phyloP scores from a whole-genome alignment of 1,140 invertebrate genomes.

The Pristionchus pacificus region DNA sequence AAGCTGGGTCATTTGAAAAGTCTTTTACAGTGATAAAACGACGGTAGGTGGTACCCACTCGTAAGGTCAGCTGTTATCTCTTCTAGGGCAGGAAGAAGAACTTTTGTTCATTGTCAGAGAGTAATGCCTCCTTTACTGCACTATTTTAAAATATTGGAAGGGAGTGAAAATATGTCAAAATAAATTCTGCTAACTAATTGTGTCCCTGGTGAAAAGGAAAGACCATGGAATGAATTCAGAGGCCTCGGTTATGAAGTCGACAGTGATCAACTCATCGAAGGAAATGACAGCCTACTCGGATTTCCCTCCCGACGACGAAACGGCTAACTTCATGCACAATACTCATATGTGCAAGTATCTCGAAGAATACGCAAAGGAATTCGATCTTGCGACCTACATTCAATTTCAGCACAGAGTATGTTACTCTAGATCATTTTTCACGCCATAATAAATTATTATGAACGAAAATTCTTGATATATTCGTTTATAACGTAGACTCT shows the following conservation, averaged over 20 bases:
- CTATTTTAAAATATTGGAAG: too few relatives aligned
- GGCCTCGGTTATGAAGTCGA: slow-evolving; percentile 58
- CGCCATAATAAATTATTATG: too few relatives aligned
- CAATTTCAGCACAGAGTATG: slow-evolving; percentile 48
- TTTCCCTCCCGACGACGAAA: slow-evolving; percentile 59
- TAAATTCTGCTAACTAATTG: slow-evolving; percentile 16
- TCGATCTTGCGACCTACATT: slow-evolving; percentile 55
- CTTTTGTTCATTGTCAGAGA: too few relatives aligned
- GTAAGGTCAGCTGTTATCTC: too few relatives aligned
- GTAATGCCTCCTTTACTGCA: too few relatives aligned
- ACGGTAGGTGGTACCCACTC: too few relatives aligned
- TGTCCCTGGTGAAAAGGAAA: too few relatives aligned
- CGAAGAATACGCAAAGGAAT: slow-evolving; percentile 58
- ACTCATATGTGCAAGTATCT: slow-evolving; percentile 59
- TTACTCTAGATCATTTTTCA: neutral
- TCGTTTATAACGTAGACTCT: too few relatives aligned
- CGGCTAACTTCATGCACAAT: slow-evolving; percentile 61
- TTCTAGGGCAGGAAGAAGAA: too few relatives aligned
- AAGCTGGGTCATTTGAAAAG: too few relatives aligned
- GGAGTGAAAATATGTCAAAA: slow-evolving; percentile 17
- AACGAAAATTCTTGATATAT: too few relatives aligned
- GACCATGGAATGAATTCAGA: slow-evolving; percentile 27
- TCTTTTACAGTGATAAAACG: too few relatives aligned
- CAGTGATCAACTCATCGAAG: slow-evolving; percentile 61
- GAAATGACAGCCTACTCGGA: slow-evolving; percentile 62